Base-by-base conservation (phyloP, 2,888 invertebrate species). In the Clusia tigrina region DNA sequence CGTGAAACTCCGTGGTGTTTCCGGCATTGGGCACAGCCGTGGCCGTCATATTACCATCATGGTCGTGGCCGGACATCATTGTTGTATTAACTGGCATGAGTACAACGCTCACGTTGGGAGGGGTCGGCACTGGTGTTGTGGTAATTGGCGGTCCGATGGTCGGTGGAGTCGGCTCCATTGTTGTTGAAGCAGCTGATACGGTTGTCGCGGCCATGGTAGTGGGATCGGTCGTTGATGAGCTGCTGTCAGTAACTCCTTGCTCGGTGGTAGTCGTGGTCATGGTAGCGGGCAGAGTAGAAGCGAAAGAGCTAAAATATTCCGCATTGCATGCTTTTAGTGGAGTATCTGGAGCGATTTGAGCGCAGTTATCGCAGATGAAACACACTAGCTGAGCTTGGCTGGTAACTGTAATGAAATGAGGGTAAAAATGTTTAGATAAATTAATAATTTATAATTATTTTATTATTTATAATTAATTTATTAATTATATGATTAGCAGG, bases 291-390 rank as follows among this genome's bases (percentile, higher is more conserved):
- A 69, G 69, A 2, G 57, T 64, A 15, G 71, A 67, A 59, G 69
- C 74, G 58, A 66, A 70, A 0, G 61, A 62, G 59, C 68, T 73
- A 57, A 81, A 80, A 62, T 67, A 78, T 2, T 70, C 75, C 22
- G 68, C 77, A 65, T 81, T 73, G 60, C 81, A 81, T 46, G 66
- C 62, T 60, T 74, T 5, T 18, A 76, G 38, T 2, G 77, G 77
- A 0, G 78, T 77, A 12, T 68, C 57, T 17, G 65, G 68, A 5
- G 70, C 69, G 32, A 78, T 58, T 42, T 68, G 65, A 0, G 58
- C 62, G 52, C 83, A 83, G 51, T 81, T 64, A 20, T 81, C 74
- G 64, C 82, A 82, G 5, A 81, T 77, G 64, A 81, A 82, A 66
- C 82, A 82, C 67, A 70, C 67, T 12, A 82, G 62, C 57, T 80